A percentile compares a stretch with the other conserved stretches of the same genome.
Evolutionary conservation across 2,797 vertebrate genomes (phyloP).

Genomic region (Enoplosus armatus): DNA sequence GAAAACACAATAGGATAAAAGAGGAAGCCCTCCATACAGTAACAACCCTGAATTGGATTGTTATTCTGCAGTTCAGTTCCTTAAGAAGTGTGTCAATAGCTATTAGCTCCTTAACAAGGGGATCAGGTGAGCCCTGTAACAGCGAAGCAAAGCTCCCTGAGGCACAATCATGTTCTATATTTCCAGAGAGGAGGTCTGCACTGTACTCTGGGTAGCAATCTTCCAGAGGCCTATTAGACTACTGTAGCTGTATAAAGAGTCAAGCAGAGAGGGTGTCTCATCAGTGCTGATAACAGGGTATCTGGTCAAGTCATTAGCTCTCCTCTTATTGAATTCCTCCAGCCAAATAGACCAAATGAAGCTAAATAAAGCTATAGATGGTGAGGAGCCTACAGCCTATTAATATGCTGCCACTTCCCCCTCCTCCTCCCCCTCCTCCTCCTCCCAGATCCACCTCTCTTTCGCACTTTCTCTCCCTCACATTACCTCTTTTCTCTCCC

Average conservation of each 20-base stretch:
- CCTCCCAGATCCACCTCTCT: conserved; percentile 39
- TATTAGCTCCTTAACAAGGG: conserved; percentile 74
- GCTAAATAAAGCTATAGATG: conserved; percentile 83
- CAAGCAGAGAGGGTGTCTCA: conserved; percentile 82
- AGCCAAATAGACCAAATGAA: conserved; percentile 82
- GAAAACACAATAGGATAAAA: conserved; percentile 61
- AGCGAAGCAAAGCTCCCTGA: conserved; percentile 67
- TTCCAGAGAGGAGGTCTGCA: conserved; percentile 74
- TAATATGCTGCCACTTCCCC: conserved; percentile 79
- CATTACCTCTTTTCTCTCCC: conserved; percentile 25
- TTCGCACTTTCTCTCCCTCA: conserved; percentile 25
- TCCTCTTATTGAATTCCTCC: conserved; percentile 77
- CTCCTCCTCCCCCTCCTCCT: conserved; percentile 41
- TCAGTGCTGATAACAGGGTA: conserved; percentile 86
- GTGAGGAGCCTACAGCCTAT: conserved; percentile 72
- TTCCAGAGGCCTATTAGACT: conserved; percentile 81
- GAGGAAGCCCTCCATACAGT: conserved; percentile 46
- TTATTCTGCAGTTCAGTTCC: conserved; percentile 67
- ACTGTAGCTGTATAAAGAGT: conserved; percentile 81
- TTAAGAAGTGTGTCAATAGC: conserved; percentile 77
- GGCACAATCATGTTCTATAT: conserved; percentile 77
- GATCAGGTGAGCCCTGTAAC: conserved; percentile 73
- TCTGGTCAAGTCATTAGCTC: conserved; percentile 88
- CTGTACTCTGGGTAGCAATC: conserved; percentile 70
- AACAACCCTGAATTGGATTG: conserved; percentile 52